Percentiles rank a stretch among this genome's conserved stretches.
phyloP scores from a whole-genome alignment of 1,140 invertebrate species.

The Venustaconcha ellipsiformis region DNA sequence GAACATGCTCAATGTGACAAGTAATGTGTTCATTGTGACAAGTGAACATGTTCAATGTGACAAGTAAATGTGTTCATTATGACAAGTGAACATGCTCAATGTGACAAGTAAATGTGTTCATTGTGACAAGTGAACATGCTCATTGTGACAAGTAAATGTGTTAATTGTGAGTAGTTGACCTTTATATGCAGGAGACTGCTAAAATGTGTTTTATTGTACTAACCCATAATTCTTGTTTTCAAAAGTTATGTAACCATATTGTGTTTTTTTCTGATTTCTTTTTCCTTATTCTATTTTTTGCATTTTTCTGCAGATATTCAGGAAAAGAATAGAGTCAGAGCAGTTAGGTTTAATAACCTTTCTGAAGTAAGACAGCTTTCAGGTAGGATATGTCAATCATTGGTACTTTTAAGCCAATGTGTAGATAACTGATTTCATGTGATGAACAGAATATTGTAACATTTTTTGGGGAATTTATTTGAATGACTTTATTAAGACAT shows the following conservation, averaged over 20 bases:
- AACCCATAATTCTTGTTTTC: not conserved
- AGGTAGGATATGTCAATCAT: constrained; percentile 46
- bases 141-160: too few species aligned
- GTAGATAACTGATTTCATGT: not conserved
- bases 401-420: not conserved
- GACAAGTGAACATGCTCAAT: too few species aligned
- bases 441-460: not conserved
- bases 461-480: not conserved
- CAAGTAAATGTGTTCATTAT: too few species aligned
- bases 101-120: too few species aligned
- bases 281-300: not conserved
- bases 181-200: too few species aligned
- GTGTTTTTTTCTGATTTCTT: not conserved
- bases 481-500: not conserved
- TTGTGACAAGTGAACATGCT: too few species aligned
- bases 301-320: too few species aligned
- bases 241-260: constrained; percentile 1
- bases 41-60: too few species aligned
- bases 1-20: too few species aligned
- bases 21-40: too few species aligned
- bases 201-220: not conserved
- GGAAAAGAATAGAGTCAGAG: constrained; percentile 57
- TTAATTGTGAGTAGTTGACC: too few species aligned
- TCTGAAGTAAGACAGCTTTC: constrained; percentile 76
- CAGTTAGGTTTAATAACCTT: constrained; percentile 86